These are phyloP conservation scores for Suricata suricatta DNA, from an alignment of 2,113 vertebrate genomes.

Conservation along the genomic window DNA sequence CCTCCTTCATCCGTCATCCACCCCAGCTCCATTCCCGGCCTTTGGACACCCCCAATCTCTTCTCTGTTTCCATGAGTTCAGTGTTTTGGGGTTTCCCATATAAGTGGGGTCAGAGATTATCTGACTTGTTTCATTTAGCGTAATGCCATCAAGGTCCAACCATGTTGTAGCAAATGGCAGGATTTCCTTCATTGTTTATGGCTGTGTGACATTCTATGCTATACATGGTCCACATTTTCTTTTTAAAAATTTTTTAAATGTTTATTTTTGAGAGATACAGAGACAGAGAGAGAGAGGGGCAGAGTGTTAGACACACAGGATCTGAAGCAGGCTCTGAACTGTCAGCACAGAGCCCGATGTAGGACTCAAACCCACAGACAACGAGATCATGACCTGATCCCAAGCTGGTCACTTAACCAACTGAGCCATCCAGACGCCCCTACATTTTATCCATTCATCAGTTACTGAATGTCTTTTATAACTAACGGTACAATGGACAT, in stretches of 20 bases:
- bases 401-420: too few relatives aligned
- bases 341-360: too few relatives aligned
- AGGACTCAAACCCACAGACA: too few relatives aligned
- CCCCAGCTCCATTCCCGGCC: neutral
- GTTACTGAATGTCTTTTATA: neutral
- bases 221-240: neutral
- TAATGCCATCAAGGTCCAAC: neutral
- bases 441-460: neutral
- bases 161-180: neutral
- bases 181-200: neutral
- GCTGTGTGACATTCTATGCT: neutral
- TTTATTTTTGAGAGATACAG: too few relatives aligned
- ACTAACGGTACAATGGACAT: neutral
- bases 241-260: too few relatives aligned
- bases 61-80: neutral
- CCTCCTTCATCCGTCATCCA: neutral
- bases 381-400: too few relatives aligned
- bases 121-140: neutral
- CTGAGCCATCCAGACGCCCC: too few relatives aligned
- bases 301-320: too few relatives aligned
- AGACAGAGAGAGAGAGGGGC: too few relatives aligned
- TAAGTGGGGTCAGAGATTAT: neutral
- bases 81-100: neutral
- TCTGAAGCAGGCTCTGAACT: too few relatives aligned
- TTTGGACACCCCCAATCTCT: neutral